Conservation (phyloP, 1,140 invertebrate species). For the Ips nitidus region DNA sequence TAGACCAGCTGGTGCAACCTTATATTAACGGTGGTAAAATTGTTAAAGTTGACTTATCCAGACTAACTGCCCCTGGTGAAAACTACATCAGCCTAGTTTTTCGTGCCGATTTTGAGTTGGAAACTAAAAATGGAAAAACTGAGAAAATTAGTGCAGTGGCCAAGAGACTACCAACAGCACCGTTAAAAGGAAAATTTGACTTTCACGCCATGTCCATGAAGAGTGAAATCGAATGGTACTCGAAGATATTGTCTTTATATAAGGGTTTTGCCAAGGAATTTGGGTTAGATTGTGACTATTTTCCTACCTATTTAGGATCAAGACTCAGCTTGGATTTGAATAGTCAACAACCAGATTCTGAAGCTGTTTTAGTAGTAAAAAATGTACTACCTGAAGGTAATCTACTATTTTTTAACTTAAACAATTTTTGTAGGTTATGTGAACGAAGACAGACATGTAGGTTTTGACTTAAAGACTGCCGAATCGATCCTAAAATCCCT, state of each 20-base stretch:
- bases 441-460: conserved; percentile 53
- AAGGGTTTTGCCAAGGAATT: neutral
- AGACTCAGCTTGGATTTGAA: neutral
- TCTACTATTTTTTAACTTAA: neutral
- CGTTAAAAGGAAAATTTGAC: neutral
- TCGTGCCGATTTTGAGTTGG: neutral
- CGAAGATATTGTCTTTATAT: neutral
- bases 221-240: neutral
- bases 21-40: neutral
- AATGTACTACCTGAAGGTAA: conserved; percentile 5
- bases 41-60: neutral
- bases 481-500: conserved; percentile 54
- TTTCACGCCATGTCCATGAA: neutral
- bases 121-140: neutral
- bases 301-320: neutral
- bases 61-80: conserved; percentile 5
- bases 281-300: neutral
- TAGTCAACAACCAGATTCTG: neutral
- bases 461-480: conserved; percentile 56
- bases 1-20: too few relatives aligned
- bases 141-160: conserved; percentile 2
- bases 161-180: neutral
- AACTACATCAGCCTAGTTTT: conserved; percentile 8
- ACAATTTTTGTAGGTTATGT: conserved; percentile 50
- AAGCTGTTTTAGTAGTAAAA: conserved; percentile 3